phyloP scores from a whole-genome alignment of 2,797 vertebrate genomes.

The Sebastes kiyomatsui region DNA sequence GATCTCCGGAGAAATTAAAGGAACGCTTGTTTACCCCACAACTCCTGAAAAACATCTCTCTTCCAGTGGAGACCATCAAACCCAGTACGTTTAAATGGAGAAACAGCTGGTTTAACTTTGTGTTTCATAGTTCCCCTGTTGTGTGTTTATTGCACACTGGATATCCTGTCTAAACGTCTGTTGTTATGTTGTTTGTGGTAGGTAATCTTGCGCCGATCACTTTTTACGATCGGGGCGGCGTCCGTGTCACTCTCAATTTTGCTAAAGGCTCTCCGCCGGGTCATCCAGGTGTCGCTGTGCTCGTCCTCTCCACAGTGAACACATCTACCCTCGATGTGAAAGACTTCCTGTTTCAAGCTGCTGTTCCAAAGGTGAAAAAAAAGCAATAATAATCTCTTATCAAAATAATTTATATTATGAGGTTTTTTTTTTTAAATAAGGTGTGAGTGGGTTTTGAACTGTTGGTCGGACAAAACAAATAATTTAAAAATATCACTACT shows the following conservation, averaged over 20 bases:
- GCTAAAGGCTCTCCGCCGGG: constrained; percentile 74
- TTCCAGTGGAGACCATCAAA: constrained; percentile 85
- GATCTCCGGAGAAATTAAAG: constrained; percentile 13
- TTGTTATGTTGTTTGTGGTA: constrained; percentile 43
- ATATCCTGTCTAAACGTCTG: background rate
- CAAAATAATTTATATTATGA: background rate
- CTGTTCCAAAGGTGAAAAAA: constrained; percentile 88
- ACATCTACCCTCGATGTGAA: constrained; percentile 83
- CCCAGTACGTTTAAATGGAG: constrained; percentile 77
- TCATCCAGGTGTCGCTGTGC: constrained; percentile 80
- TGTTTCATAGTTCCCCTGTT: background rate
- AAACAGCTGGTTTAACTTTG: background rate
- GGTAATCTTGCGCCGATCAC: constrained; percentile 84
- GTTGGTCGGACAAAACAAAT: too few relatives aligned
- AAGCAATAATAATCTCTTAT: background rate
- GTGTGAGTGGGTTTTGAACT: too few relatives aligned
- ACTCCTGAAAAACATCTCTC: constrained; percentile 80
- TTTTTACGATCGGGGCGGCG: constrained; percentile 81
- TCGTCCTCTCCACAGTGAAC: constrained; percentile 89
- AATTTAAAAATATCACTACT: background rate
- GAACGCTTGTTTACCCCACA: constrained; percentile 28
- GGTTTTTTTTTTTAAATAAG: too few relatives aligned
- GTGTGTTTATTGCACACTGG: background rate
- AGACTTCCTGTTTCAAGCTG: constrained; percentile 86
- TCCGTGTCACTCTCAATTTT: constrained; percentile 90